These are phyloP conservation scores for Dascillus cervinus DNA, from an alignment of 2,888 invertebrate species.

Conservation along the genomic window DNA sequence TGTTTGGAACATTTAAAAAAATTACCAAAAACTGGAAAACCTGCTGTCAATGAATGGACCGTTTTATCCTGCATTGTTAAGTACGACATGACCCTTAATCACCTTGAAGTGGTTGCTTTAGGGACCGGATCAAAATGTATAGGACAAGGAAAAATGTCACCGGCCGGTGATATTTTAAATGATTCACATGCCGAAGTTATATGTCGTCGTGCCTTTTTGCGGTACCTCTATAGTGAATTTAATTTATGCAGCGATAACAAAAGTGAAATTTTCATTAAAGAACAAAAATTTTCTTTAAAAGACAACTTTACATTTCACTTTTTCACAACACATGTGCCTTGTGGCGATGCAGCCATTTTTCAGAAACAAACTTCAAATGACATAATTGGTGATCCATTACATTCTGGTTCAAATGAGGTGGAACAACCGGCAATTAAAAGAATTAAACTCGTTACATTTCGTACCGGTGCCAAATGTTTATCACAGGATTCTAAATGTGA, in stretches of 20 bases:
- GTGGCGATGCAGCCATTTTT: constrained; percentile 89
- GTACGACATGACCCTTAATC: constrained; percentile 37
- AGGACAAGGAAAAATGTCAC: constrained; percentile 59
- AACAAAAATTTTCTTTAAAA: constrained; percentile 31
- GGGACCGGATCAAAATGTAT: constrained; percentile 92
- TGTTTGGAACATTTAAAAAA: constrained; percentile 53
- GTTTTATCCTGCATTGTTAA: constrained; percentile 67
- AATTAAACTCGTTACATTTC: constrained; percentile 43
- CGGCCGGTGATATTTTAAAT: constrained; percentile 64
- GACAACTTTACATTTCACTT: constrained; percentile 66
- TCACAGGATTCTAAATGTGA: constrained; percentile 51
- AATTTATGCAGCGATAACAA: constrained; percentile 8
- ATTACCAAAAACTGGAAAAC: constrained; percentile 76
- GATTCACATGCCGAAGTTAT: constrained; percentile 92
- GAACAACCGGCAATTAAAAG: neutral
- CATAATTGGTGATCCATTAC: constrained; percentile 11
- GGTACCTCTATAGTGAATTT: constrained; percentile 62
- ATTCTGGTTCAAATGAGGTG: neutral
- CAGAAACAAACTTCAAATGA: constrained; percentile 44
- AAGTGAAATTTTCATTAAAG: constrained; percentile 20
- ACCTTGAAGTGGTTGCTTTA: constrained; percentile 62
- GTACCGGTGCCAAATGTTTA: constrained; percentile 89
- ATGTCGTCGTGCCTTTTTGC: constrained; percentile 71
- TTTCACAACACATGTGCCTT: constrained; percentile 81
- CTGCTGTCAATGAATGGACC: constrained; percentile 72